Conservation (phyloP, 2,113 vertebrate genomes). For the Dunckerocampus dactyliophorus region DNA sequence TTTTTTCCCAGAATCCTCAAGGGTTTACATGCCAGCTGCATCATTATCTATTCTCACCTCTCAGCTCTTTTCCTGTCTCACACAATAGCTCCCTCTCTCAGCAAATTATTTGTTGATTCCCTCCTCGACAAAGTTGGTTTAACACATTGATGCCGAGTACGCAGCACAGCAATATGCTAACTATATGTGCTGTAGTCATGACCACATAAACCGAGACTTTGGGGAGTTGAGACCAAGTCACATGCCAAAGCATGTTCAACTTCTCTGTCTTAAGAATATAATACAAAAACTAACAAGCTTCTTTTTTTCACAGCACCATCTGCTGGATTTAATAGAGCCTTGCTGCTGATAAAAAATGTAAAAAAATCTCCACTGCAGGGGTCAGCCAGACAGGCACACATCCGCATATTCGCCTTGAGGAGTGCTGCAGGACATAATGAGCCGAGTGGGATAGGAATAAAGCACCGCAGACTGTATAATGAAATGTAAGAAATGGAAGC, state of each 20-base stretch:
- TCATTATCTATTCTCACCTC: constrained; percentile 47
- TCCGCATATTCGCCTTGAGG: constrained; percentile 25
- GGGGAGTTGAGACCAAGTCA: not conserved
- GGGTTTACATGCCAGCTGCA: constrained; percentile 45
- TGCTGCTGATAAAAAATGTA: not conserved
- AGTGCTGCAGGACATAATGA: constrained; percentile 30
- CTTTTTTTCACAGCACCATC: not conserved
- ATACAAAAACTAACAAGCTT: too few species aligned
- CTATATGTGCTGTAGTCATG: constrained; percentile 5
- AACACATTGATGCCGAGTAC: constrained; percentile 1
- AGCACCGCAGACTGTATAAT: constrained; percentile 34
- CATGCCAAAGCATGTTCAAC: not conserved
- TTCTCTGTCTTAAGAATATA: too few species aligned
- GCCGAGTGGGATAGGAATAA: constrained; percentile 24
- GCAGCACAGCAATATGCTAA: not conserved
- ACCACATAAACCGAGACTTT: not conserved
- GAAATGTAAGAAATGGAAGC: constrained; percentile 34
- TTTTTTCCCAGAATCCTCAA: constrained; percentile 55
- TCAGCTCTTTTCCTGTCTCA: constrained; percentile 31
- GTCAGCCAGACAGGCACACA: constrained; percentile 8
- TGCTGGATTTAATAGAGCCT: not conserved
- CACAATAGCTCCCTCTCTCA: constrained; percentile 26
- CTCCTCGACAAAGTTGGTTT: constrained; percentile 26
- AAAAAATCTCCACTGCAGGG: not conserved
- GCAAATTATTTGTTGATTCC: constrained; percentile 30